Base-by-base conservation (phyloP, 2,797 vertebrate genomes). In the Xiphorhynchus erythropygius region DNA sequence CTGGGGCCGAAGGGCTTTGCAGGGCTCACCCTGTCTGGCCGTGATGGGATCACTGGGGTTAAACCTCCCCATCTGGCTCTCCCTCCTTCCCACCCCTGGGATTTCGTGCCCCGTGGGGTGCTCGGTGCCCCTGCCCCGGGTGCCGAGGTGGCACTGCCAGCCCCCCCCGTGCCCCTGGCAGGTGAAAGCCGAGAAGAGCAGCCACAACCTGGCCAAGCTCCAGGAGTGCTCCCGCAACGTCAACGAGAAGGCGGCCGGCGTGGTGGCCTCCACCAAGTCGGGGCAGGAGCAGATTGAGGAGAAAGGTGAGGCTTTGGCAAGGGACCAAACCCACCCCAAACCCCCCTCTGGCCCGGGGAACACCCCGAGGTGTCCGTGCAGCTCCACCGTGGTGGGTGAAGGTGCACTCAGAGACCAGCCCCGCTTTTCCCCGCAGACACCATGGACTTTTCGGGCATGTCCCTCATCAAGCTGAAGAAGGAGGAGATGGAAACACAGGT, bases 401-500 rank as follows among this genome's bases (percentile, higher is more conserved):
- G 35, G 2, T 13, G 50, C 0, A 3, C 73, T 67, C 5, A 63
- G 50, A 0, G 1, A 37, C 10, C 14, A 18, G 17, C 41, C 23
- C 13, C 2, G 19, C 39, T 64, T 55, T 49, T 62, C 60, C 35
- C 46, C 83, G 7, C 97, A 99, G 99, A 99, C 55, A 98, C 99
- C 49, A 99, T 99, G 99, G 99, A 99, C 96, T 99, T 99, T 91
- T 99, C 99, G 0, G 99, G 99, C 68, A 96, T 99, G 98, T 99
- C 99, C 13, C 98, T 99, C 57, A 99, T 99, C 97, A 99, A 99
- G 94, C 96, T 99, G 81, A 99, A 97, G 96, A 99, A 98, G 94
- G 99, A 99, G 83, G 99, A 99, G 97, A 99, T 99, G 98, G 99
- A 99, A 95, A 98, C 99, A 4, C 99, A 99, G 98, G 99, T 99